Evolutionary conservation across 2,113 vertebrate species (phyloP).

Genomic region (Dasyprocta punctata): DNA sequence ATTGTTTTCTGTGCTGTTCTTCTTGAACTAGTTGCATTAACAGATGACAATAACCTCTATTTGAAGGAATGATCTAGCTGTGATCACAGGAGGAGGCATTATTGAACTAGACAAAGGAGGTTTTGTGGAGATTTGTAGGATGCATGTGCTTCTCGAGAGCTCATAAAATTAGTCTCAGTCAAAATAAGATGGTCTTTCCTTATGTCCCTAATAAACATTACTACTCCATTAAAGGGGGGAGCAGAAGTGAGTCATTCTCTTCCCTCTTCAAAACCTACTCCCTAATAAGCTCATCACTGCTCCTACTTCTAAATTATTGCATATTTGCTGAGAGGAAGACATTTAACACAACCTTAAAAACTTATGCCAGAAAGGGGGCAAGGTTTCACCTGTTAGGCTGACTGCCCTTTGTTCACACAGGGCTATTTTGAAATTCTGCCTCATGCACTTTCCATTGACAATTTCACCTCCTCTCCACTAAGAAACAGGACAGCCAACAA

Average conservation of each 20-base stretch:
- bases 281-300: not conserved
- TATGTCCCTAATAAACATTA: not conserved
- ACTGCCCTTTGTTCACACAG: accelerated
- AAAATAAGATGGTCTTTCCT: not conserved
- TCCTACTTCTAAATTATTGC: not conserved
- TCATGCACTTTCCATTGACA: not conserved
- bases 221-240: not conserved
- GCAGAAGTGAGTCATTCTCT: not conserved
- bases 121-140: not conserved
- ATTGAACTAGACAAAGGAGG: not conserved
- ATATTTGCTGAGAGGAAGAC: not conserved
- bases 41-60: not conserved
- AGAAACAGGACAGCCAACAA: not conserved
- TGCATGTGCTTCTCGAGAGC: not conserved
- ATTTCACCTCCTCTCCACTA: not conserved
- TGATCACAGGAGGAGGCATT: not conserved
- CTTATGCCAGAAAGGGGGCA: not conserved
- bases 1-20: not conserved
- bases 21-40: not conserved
- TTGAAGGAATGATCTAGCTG: not conserved
- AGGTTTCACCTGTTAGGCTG: not conserved
- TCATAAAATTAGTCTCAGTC: not conserved
- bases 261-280: not conserved
- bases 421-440: not conserved
- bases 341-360: not conserved